Conservation (phyloP, 2,113 vertebrate species). For the Callipepla squamata region DNA sequence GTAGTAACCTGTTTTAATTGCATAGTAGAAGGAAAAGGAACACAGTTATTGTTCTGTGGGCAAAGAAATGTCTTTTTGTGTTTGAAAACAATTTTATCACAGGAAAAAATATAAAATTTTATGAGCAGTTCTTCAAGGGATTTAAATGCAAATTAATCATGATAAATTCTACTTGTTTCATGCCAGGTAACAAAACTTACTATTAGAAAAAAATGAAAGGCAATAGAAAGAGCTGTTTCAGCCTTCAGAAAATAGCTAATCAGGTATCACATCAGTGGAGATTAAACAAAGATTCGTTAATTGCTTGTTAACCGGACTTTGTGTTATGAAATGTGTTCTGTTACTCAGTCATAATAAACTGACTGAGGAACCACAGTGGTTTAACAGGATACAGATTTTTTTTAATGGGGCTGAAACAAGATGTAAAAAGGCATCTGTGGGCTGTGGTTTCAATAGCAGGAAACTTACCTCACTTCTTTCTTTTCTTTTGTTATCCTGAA, state of each 20-base stretch:
- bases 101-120: neutral
- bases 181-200: neutral
- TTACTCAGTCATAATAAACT: neutral
- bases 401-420: neutral
- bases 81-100: neutral
- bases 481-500: neutral
- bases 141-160: conserved; percentile 56
- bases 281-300: conserved; percentile 43
- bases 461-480: neutral
- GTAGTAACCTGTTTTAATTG: conserved; percentile 53
- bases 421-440: neutral
- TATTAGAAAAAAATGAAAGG: conserved; percentile 31
- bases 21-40: conserved; percentile 20
- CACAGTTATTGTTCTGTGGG: conserved; percentile 12
- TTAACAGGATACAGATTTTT: neutral
- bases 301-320: conserved; percentile 28
- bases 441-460: neutral
- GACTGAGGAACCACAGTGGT: neutral
- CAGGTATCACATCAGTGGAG: neutral
- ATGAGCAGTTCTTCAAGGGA: conserved; percentile 8
- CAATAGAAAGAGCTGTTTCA: neutral
- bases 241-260: conserved; percentile 12
- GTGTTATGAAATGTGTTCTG: neutral
- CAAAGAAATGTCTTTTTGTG: conserved; percentile 28
- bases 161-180: conserved; percentile 7